Conservation (phyloP, 2,888 invertebrate species). For the Spilosoma lubricipeda region DNA sequence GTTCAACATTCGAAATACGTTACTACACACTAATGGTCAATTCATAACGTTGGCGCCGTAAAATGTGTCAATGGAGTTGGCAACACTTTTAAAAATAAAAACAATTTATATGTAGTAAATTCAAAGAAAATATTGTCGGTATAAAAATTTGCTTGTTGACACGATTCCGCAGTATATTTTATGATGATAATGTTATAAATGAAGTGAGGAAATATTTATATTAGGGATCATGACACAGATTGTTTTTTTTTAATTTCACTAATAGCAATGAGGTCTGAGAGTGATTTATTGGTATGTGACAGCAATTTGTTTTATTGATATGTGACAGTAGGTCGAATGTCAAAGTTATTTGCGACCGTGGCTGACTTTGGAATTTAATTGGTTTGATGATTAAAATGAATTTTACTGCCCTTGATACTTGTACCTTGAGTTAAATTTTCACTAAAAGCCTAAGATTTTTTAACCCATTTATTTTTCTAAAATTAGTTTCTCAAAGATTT, state of each 20-base stretch:
- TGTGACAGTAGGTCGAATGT: background rate
- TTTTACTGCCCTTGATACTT: background rate
- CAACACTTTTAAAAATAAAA: constrained; percentile 33
- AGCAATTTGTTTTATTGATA: constrained; percentile 20
- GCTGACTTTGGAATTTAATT: background rate
- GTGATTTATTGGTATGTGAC: constrained; percentile 24
- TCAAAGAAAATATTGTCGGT: constrained; percentile 25
- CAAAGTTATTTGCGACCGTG: background rate
- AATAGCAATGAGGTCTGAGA: constrained; percentile 26
- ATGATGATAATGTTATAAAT: constrained; percentile 40
- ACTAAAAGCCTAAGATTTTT: background rate
- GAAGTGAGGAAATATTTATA: constrained; percentile 19
- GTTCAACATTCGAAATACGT: constrained; percentile 15
- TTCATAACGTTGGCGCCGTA: constrained; percentile 22
- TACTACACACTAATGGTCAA: constrained; percentile 31
- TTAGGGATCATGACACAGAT: background rate
- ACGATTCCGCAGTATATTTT: constrained; percentile 26
- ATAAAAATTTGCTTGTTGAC: constrained; percentile 30
- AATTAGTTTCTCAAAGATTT: no score
- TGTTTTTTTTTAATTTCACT: constrained; percentile 1
- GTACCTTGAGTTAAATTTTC: background rate
- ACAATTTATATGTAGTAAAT: constrained; percentile 23
- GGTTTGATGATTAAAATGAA: background rate
- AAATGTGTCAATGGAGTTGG: constrained; percentile 40
- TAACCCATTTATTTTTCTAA: background rate